phyloP scores from a whole-genome alignment of 1,140 invertebrate genomes.

The Ectropis grisescens region DNA sequence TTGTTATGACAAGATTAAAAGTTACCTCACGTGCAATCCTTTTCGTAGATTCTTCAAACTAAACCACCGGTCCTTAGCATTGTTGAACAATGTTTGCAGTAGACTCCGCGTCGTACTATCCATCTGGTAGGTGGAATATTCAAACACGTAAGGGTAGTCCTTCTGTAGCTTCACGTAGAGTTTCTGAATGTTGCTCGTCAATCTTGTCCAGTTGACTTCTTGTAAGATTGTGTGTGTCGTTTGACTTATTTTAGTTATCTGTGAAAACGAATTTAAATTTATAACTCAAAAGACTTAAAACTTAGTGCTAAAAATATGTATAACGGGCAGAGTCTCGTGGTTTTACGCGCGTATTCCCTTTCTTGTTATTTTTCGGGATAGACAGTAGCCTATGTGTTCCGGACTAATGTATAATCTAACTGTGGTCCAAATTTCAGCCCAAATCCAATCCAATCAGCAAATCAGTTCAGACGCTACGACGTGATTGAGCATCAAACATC shows the following conservation, averaged over 20 bases:
- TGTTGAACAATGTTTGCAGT: conserved; percentile 15
- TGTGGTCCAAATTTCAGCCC: too few relatives aligned
- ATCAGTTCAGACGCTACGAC: too few relatives aligned
- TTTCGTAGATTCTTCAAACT: conserved; percentile 27
- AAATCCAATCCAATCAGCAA: too few relatives aligned
- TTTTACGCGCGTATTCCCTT: too few relatives aligned
- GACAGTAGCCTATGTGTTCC: too few relatives aligned
- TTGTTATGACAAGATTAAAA: too few relatives aligned
- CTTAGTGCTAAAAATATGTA: too few relatives aligned
- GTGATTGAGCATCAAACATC: too few relatives aligned
- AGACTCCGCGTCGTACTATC: conserved; percentile 10
- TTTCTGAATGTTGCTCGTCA: conserved; percentile 43
- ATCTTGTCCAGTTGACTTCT: conserved; percentile 43
- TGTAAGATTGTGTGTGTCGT: conserved; percentile 19
- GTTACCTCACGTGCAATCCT: conserved; percentile 35
- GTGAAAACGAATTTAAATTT: conserved; percentile 8
- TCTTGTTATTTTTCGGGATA: too few relatives aligned
- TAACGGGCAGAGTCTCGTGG: too few relatives aligned
- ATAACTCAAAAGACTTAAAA: too few relatives aligned
- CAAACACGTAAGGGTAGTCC: conserved; percentile 47
- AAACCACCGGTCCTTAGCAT: conserved; percentile 41
- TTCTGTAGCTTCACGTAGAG: conserved; percentile 37
- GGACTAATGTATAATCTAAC: too few relatives aligned
- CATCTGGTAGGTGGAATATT: conserved; percentile 44
- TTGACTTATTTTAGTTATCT: conserved; percentile 32